Evolutionary conservation across 1,140 invertebrate genomes (phyloP).

Genomic region (Babylonia areolata): DNA sequence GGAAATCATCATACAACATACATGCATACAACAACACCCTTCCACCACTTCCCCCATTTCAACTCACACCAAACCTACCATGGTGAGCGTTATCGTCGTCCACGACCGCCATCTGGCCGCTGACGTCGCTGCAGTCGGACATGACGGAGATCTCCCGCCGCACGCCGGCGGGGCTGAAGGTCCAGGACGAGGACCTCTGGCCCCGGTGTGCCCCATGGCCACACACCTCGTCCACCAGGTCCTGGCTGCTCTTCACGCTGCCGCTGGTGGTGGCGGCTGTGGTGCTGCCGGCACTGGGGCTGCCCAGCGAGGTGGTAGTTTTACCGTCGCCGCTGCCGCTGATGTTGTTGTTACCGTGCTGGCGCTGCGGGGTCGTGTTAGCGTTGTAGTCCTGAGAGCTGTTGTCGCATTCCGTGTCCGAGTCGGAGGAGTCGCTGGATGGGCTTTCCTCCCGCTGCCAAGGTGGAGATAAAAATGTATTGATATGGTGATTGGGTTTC

Average conservation of each 20-base stretch:
- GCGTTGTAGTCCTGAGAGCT: conserved; percentile 21
- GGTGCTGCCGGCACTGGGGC: neutral
- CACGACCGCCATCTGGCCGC: neutral
- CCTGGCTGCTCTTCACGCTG: neutral
- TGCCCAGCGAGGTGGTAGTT: neutral
- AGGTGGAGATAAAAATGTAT: too few species aligned
- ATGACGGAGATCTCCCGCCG: conserved; percentile 16
- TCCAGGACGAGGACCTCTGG: conserved; percentile 10
- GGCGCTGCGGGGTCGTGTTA: neutral
- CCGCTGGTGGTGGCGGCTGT: neutral
- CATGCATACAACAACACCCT: too few species aligned
- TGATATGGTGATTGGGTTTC: too few species aligned
- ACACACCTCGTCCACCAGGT: neutral
- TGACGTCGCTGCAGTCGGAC: conserved; percentile 33
- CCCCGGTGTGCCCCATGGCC: neutral
- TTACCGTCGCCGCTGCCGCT: neutral
- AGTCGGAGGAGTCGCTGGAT: conserved; percentile 15
- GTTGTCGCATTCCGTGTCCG: conserved; percentile 8
- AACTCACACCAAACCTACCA: neutral
- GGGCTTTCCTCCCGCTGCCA: conserved; percentile 24
- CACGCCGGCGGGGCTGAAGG: conserved; percentile 27
- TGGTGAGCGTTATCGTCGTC: conserved; percentile 3
- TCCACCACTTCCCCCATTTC: too few species aligned
- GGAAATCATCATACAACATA: too few species aligned
- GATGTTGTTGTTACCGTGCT: neutral